phyloP scores from a whole-genome alignment of 30 jellyfish, hydroid and myxozoan species.

The Nemopilema nomurai region DNA sequence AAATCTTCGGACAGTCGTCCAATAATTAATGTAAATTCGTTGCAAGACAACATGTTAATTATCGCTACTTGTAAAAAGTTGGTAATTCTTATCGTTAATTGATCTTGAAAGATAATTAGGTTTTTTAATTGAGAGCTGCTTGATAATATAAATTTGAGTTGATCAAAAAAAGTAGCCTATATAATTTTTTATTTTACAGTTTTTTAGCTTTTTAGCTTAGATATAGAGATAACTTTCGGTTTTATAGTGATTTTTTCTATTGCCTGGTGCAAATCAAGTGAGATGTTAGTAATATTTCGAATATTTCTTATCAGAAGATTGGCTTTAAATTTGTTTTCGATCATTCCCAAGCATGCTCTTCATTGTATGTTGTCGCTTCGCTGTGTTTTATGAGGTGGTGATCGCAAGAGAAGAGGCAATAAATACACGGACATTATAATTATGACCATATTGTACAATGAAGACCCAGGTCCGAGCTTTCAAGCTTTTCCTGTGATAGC shows the following conservation, averaged over 20 bases:
- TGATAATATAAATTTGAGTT: background rate
- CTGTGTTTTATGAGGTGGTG: background rate
- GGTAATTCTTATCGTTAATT: background rate
- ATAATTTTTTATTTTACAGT: background rate
- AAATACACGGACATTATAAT: background rate
- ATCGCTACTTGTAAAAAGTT: background rate
- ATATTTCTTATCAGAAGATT: background rate
- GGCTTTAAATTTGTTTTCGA: background rate
- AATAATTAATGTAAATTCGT: background rate
- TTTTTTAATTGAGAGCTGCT: background rate
- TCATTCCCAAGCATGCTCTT: background rate
- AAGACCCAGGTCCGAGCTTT: no score
- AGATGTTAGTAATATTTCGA: background rate
- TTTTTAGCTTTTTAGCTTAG: background rate
- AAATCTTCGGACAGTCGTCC: background rate
- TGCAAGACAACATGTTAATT: background rate
- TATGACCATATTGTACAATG: no score
- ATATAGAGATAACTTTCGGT: background rate
- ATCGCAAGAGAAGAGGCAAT: background rate
- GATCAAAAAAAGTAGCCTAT: background rate
- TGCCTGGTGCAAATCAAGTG: slow-evolving; percentile 36
- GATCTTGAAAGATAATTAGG: background rate
- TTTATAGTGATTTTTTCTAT: background rate
- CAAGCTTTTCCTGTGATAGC: no score
- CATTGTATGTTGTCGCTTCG: background rate